Evolutionary conservation across 2,113 vertebrate genomes (phyloP).

Genomic region (Calyptommatus sinebrachiatus): DNA sequence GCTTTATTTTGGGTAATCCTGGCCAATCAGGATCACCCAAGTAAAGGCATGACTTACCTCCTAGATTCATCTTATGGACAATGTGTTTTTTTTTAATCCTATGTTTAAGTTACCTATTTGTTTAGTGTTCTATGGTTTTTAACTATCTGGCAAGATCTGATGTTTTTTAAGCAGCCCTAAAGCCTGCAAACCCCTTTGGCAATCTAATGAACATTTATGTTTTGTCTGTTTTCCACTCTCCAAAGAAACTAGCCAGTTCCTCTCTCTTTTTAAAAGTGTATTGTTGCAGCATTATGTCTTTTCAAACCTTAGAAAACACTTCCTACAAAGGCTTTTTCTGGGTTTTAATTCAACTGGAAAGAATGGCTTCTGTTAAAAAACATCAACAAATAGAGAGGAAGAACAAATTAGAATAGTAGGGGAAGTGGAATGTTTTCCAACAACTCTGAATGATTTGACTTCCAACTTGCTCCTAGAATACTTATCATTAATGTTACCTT

Average conservation of each 20-base stretch:
- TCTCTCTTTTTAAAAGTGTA: slow-evolving; percentile 37
- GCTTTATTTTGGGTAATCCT: too few relatives aligned
- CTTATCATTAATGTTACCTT: slow-evolving; percentile 17
- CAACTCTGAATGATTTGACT: slow-evolving; percentile 46
- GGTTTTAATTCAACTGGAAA: slow-evolving; percentile 52
- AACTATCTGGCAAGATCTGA: slow-evolving; percentile 54
- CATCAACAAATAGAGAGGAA: slow-evolving; percentile 39
- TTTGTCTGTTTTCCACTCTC: slow-evolving; percentile 1
- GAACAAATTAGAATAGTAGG: slow-evolving; percentile 47
- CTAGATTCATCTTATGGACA: neutral
- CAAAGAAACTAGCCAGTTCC: slow-evolving; percentile 55
- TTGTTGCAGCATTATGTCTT: slow-evolving; percentile 57
- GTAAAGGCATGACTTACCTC: too few relatives aligned
- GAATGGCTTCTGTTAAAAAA: slow-evolving; percentile 53
- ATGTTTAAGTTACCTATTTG: slow-evolving; percentile 20
- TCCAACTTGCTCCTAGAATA: slow-evolving; percentile 33
- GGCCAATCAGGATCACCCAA: too few relatives aligned
- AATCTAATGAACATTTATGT: slow-evolving; percentile 37
- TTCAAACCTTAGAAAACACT: slow-evolving; percentile 52
- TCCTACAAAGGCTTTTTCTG: slow-evolving; percentile 42
- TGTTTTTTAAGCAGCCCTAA: slow-evolving; percentile 63
- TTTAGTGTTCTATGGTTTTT: slow-evolving; percentile 42
- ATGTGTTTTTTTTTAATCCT: neutral
- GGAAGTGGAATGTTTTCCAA: slow-evolving; percentile 47
- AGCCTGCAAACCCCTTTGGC: slow-evolving; percentile 57